Evolutionary conservation across 1,140 invertebrate genomes (phyloP).

Genomic region (Calephelis virginiensis): DNA sequence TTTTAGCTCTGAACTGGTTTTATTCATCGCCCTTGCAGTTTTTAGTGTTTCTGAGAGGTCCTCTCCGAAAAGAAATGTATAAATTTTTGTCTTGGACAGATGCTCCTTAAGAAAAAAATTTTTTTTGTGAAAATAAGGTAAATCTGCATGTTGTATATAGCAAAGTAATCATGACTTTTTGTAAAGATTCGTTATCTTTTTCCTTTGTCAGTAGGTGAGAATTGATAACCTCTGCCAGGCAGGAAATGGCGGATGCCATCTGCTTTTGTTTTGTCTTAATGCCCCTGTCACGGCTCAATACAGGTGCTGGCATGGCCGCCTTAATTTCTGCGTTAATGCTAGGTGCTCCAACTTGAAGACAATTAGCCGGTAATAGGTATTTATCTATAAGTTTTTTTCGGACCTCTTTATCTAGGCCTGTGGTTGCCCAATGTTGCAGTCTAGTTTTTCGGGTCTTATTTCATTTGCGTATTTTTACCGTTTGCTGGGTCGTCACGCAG

Average conservation of each 20-base stretch:
- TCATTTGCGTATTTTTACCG: not conserved
- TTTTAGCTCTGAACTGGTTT: not conserved
- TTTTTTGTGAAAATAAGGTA: constrained; percentile 27
- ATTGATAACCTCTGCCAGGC: constrained; percentile 10
- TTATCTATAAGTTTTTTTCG: constrained; percentile 17
- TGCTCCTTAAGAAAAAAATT: constrained; percentile 25
- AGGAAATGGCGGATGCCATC: constrained; percentile 13
- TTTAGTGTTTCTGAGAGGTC: constrained; percentile 16
- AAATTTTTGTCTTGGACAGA: constrained; percentile 27
- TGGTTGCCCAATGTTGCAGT: constrained; percentile 1
- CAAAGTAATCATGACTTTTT: constrained; percentile 22
- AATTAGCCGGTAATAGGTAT: constrained; percentile 19
- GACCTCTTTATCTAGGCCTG: constrained; percentile 8
- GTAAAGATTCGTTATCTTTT: constrained; percentile 5
- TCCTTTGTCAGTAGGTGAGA: not conserved
- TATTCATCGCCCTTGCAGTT: not conserved
- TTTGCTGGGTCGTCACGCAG: not conserved
- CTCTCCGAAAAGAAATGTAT: constrained; percentile 29
- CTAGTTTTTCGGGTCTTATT: constrained; percentile 7
- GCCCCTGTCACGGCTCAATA: constrained; percentile 20
- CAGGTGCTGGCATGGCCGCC: constrained; percentile 8
- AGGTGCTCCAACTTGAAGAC: no score
- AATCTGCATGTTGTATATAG: constrained; percentile 23
- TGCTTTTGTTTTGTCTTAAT: constrained; percentile 21
- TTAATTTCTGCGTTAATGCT: constrained; percentile 24